phyloP scores from a whole-genome alignment of 2,888 invertebrate species.

The Homarus gammarus region DNA sequence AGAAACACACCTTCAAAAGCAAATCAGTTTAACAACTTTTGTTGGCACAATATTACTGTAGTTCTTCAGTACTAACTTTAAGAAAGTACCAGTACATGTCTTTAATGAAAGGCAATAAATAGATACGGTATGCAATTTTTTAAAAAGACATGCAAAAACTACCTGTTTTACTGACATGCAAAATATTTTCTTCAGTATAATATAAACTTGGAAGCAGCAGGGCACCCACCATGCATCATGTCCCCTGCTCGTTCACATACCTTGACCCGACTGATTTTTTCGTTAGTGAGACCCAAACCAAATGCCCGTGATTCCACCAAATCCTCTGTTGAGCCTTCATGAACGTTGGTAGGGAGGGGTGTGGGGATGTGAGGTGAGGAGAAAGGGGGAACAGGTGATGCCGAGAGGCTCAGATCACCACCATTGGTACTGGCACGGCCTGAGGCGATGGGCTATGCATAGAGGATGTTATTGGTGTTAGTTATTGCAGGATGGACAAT shows the following conservation, averaged over 20 bases:
- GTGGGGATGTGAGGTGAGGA: slow-evolving; percentile 35
- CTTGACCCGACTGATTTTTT: slow-evolving; percentile 46
- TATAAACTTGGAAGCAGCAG: not conserved
- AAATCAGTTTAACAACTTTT: too few species aligned
- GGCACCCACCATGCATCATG: not conserved
- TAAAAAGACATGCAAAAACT: not conserved
- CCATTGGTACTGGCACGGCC: slow-evolving; percentile 53
- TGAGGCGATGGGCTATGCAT: slow-evolving; percentile 51
- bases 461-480: slow-evolving; percentile 28
- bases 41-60: too few species aligned
- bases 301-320: slow-evolving; percentile 17
- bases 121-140: too few species aligned
- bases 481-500: not conserved
- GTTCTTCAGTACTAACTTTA: too few species aligned
- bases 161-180: not conserved
- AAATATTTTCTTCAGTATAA: not conserved
- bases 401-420: slow-evolving; percentile 43
- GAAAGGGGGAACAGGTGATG: slow-evolving; percentile 58
- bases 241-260: slow-evolving; percentile 20
- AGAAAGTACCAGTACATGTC: too few species aligned
- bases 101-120: too few species aligned
- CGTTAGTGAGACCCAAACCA: slow-evolving; percentile 16
- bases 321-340: slow-evolving; percentile 43
- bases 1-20: too few species aligned
- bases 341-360: slow-evolving; percentile 21